Evolutionary conservation across 2,113 vertebrate genomes (phyloP).

Genomic region (Gopherus flavomarginatus): DNA sequence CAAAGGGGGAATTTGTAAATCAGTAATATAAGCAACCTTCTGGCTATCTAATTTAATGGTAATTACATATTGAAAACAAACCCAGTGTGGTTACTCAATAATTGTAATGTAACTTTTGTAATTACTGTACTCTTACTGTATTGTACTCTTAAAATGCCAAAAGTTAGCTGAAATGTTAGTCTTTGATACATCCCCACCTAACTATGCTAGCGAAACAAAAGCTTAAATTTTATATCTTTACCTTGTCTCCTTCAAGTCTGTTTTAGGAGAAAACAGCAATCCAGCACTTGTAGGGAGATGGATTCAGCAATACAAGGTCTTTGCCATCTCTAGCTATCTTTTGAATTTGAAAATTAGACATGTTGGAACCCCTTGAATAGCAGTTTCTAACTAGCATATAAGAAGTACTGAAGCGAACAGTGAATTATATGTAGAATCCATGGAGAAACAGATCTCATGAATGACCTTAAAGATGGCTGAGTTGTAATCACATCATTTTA

Average conservation of each 20-base stretch:
- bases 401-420: not conserved
- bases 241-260: not conserved
- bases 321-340: not conserved
- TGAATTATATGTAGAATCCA: not conserved
- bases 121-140: not conserved
- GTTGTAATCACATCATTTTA: not conserved
- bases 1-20: not conserved
- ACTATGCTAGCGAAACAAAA: not conserved
- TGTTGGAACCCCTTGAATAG: not conserved
- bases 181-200: not conserved
- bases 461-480: not conserved
- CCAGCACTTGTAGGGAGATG: not conserved
- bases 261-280: not conserved
- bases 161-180: no score
- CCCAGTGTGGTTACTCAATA: not conserved
- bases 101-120: not conserved
- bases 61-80: not conserved
- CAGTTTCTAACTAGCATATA: not conserved
- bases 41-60: not conserved
- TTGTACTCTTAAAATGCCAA: not conserved
- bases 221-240: not conserved
- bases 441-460: not conserved
- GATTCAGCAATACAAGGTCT: not conserved
- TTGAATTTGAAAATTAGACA: not conserved
- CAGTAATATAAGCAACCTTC: not conserved